Percentiles rank a stretch among this genome's conserved stretches.
Conservation (phyloP, 2,113 vertebrate species). For the Dicaeum eximium region DNA sequence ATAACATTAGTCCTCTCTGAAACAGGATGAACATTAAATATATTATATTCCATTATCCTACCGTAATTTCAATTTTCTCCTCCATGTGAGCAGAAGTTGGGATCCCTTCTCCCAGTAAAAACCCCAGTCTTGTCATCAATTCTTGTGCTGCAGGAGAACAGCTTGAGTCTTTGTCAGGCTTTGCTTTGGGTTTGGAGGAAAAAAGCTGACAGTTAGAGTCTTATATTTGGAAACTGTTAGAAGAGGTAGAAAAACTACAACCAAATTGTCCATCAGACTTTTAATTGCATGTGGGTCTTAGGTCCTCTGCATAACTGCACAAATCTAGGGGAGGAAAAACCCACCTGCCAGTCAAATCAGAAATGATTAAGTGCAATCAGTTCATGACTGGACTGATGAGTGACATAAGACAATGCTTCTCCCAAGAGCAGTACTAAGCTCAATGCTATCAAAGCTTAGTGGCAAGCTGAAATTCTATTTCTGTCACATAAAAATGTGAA, state of each 20-base stretch:
- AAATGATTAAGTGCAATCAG: background rate
- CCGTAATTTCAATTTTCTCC: conserved; percentile 94
- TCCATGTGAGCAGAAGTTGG: conserved; percentile 89
- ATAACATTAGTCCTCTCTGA: background rate
- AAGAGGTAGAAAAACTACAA: background rate
- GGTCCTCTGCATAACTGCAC: background rate
- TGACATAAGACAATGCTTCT: accelerated
- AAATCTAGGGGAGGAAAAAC: background rate
- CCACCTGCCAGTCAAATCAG: background rate
- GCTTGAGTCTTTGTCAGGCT: conserved; percentile 82
- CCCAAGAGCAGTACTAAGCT: background rate
- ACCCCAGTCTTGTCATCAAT: conserved; percentile 97
- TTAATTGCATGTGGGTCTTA: background rate
- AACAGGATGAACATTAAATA: background rate
- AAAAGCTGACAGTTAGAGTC: conserved; percentile 12
- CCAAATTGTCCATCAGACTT: background rate
- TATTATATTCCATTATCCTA: conserved; percentile 69
- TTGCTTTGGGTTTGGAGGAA: conserved; percentile 76
- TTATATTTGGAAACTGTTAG: background rate
- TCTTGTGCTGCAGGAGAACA: conserved; percentile 97
- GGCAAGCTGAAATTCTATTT: background rate
- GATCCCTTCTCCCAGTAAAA: conserved; percentile 98
- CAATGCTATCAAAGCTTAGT: background rate
- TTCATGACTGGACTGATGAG: background rate
- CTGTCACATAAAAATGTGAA: background rate